phyloP scores from a whole-genome alignment of 1,140 invertebrate genomes.

The Bombus sibiricus region DNA sequence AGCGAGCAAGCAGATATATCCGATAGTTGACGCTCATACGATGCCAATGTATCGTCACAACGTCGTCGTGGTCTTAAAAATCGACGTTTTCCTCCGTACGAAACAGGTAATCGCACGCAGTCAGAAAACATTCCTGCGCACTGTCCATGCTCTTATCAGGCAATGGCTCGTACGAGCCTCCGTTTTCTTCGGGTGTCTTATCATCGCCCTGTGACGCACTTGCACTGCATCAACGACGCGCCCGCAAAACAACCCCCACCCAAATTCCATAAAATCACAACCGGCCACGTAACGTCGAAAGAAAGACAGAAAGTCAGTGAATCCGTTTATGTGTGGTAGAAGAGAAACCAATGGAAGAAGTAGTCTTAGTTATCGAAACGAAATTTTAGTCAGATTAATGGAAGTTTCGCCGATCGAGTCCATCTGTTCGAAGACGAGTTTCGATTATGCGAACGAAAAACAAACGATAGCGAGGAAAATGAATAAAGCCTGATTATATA shows the following conservation, averaged over 20 bases:
- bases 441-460: neutral
- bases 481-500: too few species aligned
- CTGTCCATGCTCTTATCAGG: neutral
- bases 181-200: slow-evolving; percentile 23
- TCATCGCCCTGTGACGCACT: slow-evolving; percentile 32
- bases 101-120: neutral
- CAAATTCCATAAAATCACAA: neutral
- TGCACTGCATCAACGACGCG: slow-evolving; percentile 35
- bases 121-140: neutral
- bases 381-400: neutral
- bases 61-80: neutral
- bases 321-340: too few species aligned
- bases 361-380: too few species aligned
- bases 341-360: too few species aligned
- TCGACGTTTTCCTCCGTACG: neutral
- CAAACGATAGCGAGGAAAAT: too few species aligned
- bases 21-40: neutral
- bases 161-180: slow-evolving; percentile 5
- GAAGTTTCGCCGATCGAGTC: neutral
- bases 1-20: neutral
- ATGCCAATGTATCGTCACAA: too few species aligned
- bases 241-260: slow-evolving; percentile 14
- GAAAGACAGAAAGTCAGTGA: neutral
- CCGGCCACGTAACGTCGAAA: neutral
- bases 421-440: neutral